Conservation (phyloP, 2,113 vertebrate species). For the Muntiacus reevesi region DNA sequence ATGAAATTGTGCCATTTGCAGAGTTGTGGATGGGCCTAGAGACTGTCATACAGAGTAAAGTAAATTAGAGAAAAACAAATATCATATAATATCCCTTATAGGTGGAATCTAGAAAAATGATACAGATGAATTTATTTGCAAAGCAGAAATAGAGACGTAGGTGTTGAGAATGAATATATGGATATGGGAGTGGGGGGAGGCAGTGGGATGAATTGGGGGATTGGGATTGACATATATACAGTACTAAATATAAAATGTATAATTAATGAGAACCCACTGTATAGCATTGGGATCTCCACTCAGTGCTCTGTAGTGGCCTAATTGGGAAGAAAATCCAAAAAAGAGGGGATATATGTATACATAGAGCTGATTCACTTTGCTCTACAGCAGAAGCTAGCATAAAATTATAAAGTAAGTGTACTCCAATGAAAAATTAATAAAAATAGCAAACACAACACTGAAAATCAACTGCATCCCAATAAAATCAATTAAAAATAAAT, state of each 20-base stretch:
- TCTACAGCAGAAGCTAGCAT: neutral
- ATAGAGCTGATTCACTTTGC: neutral
- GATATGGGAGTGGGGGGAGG: neutral
- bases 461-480: neutral
- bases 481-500: neutral
- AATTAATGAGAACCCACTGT: neutral
- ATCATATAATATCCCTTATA: neutral
- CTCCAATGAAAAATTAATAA: neutral
- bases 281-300: neutral
- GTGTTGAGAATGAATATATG: neutral
- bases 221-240: neutral
- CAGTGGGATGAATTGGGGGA: neutral
- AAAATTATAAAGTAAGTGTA: neutral
- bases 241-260: neutral
- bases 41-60: neutral
- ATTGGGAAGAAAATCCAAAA: neutral
- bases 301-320: neutral
- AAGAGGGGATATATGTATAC: neutral
- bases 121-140: neutral
- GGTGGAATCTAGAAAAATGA: neutral
- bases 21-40: neutral
- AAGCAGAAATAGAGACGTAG: neutral
- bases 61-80: neutral
- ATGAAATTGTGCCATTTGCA: neutral
- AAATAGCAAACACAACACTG: neutral